Evolutionary conservation across 2,113 vertebrate genomes (phyloP).

Genomic region (Riparia riparia): DNA sequence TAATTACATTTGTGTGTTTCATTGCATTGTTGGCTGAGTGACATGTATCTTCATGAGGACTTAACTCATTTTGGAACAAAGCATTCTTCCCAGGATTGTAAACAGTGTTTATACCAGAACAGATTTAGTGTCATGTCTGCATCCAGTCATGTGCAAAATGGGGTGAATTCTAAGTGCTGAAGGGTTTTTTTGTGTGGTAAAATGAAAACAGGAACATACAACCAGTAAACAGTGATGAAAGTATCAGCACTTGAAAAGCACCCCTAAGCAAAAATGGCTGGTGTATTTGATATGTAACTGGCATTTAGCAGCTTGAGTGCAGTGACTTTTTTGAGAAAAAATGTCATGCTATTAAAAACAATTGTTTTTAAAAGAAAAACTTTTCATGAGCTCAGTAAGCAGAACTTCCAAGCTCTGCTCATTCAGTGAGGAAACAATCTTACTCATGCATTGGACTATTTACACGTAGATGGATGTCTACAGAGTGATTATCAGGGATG

Average conservation of each 20-base stretch:
- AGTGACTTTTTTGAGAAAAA: neutral
- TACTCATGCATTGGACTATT: neutral
- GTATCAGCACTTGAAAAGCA: neutral
- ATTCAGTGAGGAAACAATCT: neutral
- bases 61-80: neutral
- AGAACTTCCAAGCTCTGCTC: neutral
- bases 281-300: neutral
- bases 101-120: neutral
- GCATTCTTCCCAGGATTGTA: neutral
- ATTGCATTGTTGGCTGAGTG: neutral
- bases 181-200: neutral
- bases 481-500: neutral
- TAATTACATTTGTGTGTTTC: neutral
- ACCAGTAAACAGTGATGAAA: neutral
- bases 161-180: neutral
- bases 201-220: neutral
- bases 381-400: neutral
- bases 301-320: neutral
- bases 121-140: neutral
- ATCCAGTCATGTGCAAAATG: neutral
- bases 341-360: neutral
- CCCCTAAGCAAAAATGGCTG: neutral
- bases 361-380: neutral
- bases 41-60: neutral
- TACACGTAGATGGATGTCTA: neutral